A percentile compares a stretch with the other conserved stretches of the same genome.
phyloP scores from a whole-genome alignment of 2,797 vertebrate species.

The Emydoidea blandingii region DNA sequence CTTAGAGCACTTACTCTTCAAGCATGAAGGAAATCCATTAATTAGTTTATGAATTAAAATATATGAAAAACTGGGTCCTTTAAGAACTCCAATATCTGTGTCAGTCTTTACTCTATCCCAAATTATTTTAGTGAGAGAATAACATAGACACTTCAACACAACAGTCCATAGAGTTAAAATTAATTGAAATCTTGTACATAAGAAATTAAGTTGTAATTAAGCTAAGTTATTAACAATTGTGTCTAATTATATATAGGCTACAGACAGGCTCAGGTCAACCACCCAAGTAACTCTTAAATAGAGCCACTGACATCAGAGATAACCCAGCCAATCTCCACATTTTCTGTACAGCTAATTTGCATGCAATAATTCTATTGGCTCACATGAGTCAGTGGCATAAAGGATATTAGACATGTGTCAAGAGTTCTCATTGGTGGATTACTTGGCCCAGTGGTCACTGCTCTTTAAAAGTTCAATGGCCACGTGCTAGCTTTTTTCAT shows the following conservation, averaged over 20 bases:
- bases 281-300: background rate
- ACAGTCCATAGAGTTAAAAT: background rate
- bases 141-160: background rate
- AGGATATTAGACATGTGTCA: background rate
- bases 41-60: constrained; percentile 2
- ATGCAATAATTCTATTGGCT: background rate
- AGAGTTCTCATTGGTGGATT: background rate
- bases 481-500: background rate
- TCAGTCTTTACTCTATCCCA: background rate
- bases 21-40: background rate
- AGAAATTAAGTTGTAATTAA: background rate
- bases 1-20: background rate
- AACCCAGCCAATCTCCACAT: background rate
- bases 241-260: background rate
- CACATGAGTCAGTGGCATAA: background rate
- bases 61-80: background rate
- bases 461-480: background rate
- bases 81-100: background rate
- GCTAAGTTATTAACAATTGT: background rate
- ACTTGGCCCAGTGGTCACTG: background rate
- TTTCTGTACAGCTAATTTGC: background rate
- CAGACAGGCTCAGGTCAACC: background rate
- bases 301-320: background rate
- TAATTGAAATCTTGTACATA: background rate
- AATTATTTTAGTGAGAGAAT: background rate